Evolutionary conservation across 2,888 invertebrate species (phyloP).

Genomic region (Nymphalis c-album): DNA sequence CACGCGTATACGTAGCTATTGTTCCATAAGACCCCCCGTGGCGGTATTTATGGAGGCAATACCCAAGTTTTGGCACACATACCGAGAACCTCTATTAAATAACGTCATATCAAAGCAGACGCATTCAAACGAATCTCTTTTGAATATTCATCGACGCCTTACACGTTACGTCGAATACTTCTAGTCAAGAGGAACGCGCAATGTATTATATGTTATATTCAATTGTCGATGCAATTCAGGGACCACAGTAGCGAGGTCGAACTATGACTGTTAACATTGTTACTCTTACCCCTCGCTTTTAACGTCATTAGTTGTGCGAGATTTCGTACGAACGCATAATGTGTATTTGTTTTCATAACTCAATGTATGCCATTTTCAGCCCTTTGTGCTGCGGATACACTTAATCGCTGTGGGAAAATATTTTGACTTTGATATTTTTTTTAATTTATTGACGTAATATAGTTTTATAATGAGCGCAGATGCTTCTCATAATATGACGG

Average conservation of each 20-base stretch:
- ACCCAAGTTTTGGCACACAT: slow-evolving; percentile 76
- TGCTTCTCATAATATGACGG: slow-evolving; percentile 29
- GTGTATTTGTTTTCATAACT: slow-evolving; percentile 78
- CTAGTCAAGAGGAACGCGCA: slow-evolving; percentile 3
- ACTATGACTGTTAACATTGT: slow-evolving; percentile 78
- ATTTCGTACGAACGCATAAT: slow-evolving; percentile 74
- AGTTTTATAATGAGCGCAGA: slow-evolving; percentile 56
- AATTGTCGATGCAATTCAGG: neutral
- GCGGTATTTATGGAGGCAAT: slow-evolving; percentile 75
- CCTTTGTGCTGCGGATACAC: slow-evolving; percentile 59
- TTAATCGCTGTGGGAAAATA: slow-evolving; percentile 77
- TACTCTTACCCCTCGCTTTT: slow-evolving; percentile 77
- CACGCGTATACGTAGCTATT: slow-evolving; percentile 76
- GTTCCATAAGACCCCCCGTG: slow-evolving; percentile 67
- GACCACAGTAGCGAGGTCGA: slow-evolving; percentile 40
- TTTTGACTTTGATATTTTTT: slow-evolving; percentile 53
- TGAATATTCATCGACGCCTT: neutral
- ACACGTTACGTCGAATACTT: neutral
- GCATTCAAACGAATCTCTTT: neutral
- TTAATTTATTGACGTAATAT: slow-evolving; percentile 57
- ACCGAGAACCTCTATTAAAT: slow-evolving; percentile 46
- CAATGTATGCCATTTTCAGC: slow-evolving; percentile 62
- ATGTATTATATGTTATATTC: slow-evolving; percentile 22
- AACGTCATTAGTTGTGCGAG: slow-evolving; percentile 78
- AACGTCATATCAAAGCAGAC: neutral